phyloP scores from a whole-genome alignment of 2,797 vertebrate species.

The Neostethus bicornis region DNA sequence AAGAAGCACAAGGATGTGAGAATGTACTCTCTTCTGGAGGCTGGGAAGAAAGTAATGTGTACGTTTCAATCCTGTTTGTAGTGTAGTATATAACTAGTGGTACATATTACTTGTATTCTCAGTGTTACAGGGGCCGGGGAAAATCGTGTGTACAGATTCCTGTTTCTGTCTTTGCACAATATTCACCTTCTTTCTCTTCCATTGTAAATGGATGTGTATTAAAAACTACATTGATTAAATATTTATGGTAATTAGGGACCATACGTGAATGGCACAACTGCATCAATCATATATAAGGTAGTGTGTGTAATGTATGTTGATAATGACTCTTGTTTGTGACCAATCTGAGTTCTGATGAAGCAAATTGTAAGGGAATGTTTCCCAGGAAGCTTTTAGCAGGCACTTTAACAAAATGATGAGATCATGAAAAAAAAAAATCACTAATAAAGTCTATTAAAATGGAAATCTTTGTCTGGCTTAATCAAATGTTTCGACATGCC shows the following conservation, averaged over 20 bases:
- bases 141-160: slow-evolving; percentile 61
- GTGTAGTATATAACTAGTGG: slow-evolving; percentile 70
- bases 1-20: slow-evolving; percentile 70
- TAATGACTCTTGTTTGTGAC: slow-evolving; percentile 60
- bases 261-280: slow-evolving; percentile 66
- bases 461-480: slow-evolving; percentile 24
- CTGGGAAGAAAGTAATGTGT: slow-evolving; percentile 47
- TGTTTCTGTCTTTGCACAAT: slow-evolving; percentile 76
- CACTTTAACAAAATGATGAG: slow-evolving; percentile 79
- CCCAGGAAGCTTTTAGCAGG: slow-evolving; percentile 58
- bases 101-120: slow-evolving; percentile 69
- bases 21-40: slow-evolving; percentile 66
- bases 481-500: slow-evolving; percentile 6
- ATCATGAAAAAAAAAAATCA: slow-evolving; percentile 56
- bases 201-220: slow-evolving; percentile 72
- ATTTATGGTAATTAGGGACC: slow-evolving; percentile 71
- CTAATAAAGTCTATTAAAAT: slow-evolving; percentile 78
- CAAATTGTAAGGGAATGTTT: slow-evolving; percentile 48
- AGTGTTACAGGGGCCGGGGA: slow-evolving; percentile 64
- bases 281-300: slow-evolving; percentile 66
- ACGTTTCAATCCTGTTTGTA: slow-evolving; percentile 62
- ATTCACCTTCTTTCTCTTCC: slow-evolving; percentile 71
- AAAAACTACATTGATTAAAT: slow-evolving; percentile 57
- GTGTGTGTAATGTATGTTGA: slow-evolving; percentile 63
- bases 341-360: slow-evolving; percentile 48